Evolutionary conservation across 2,113 vertebrate species (phyloP).

Genomic region (Cepphus grylle): DNA sequence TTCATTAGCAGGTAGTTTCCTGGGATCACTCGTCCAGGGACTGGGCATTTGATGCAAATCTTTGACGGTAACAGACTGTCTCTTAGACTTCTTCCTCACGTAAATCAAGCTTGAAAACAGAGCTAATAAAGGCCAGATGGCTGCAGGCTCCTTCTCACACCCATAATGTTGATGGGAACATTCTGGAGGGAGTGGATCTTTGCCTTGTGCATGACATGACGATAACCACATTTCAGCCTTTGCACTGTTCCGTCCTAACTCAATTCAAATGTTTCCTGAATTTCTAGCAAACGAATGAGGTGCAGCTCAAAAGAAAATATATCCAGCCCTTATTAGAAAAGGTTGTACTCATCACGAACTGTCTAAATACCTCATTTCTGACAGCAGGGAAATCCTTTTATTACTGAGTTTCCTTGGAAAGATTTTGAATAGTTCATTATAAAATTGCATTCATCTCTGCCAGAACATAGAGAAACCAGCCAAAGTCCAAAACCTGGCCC

Average conservation of each 20-base stretch:
- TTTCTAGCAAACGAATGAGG: constrained; percentile 31
- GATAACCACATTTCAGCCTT: constrained; percentile 33
- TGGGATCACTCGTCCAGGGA: background rate
- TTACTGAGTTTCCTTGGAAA: constrained; percentile 12
- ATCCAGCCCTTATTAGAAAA: constrained; percentile 28
- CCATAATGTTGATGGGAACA: background rate
- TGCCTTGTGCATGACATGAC: constrained; percentile 7
- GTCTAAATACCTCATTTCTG: constrained; percentile 25
- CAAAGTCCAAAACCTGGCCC: background rate
- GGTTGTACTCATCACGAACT: background rate
- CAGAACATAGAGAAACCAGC: background rate
- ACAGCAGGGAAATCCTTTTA: constrained; percentile 36
- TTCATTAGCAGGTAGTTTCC: constrained; percentile 1
- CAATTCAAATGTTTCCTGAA: constrained; percentile 36
- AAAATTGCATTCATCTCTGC: constrained; percentile 20
- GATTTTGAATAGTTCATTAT: constrained; percentile 21
- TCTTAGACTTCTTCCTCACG: constrained; percentile 1
- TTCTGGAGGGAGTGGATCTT: constrained; percentile 1
- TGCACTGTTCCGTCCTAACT: constrained; percentile 3
- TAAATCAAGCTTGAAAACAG: background rate
- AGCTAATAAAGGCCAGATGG: constrained; percentile 66
- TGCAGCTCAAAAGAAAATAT: constrained; percentile 18
- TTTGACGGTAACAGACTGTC: background rate
- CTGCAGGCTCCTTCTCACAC: constrained; percentile 50
- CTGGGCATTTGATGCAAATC: background rate